Evolutionary conservation across 2,113 vertebrate genomes (phyloP).

Genomic region (Marcusenius ussheri): DNA sequence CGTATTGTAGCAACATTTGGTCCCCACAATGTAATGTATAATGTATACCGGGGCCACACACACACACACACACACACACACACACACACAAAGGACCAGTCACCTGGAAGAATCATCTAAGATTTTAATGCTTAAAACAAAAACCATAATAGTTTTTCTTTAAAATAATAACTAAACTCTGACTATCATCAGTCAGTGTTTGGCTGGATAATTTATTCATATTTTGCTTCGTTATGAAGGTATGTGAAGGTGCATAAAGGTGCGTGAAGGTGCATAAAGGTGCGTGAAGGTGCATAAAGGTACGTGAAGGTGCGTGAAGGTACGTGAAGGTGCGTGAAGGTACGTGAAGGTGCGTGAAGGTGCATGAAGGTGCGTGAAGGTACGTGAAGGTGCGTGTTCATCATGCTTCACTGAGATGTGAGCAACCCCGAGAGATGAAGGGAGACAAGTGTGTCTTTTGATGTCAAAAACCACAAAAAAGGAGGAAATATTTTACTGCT

Average conservation of each 20-base stretch:
- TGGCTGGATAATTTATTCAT: background rate
- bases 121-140: background rate
- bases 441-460: conserved; percentile 26
- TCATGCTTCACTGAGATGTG: background rate
- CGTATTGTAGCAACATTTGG: background rate
- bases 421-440: conserved; percentile 21
- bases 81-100: background rate
- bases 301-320: no score
- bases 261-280: no score
- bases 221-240: background rate
- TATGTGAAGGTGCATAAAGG: no score
- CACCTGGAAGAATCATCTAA: background rate
- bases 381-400: background rate
- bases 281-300: no score
- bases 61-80: background rate
- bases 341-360: no score
- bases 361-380: no score
- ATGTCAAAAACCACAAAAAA: conserved; percentile 26
- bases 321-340: no score
- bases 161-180: background rate
- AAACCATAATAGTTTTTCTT: background rate
- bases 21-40: background rate
- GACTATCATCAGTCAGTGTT: background rate
- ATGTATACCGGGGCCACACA: background rate
- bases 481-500: conserved; percentile 11